These are phyloP conservation scores for Lordiphosa collinella DNA, from an alignment of 1,140 invertebrate genomes.

Conservation along the genomic window DNA sequence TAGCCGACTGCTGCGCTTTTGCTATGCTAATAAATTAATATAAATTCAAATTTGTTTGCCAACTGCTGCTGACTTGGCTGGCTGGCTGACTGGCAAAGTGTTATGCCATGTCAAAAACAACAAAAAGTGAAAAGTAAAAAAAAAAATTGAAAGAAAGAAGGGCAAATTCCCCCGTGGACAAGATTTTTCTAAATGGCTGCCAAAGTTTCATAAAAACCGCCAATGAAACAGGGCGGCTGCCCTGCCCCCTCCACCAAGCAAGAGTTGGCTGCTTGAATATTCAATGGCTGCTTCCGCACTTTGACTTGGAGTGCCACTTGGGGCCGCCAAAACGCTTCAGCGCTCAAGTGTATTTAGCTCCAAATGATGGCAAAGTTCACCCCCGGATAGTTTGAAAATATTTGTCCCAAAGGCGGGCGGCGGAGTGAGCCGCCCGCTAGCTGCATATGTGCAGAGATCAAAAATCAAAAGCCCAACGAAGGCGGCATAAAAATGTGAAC, in stretches of 20 bases:
- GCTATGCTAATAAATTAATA: conserved; percentile 78
- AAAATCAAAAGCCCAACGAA: conserved; percentile 32
- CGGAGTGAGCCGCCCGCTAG: background rate
- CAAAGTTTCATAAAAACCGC: conserved; percentile 69
- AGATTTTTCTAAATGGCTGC: conserved; percentile 64
- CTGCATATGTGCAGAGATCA: conserved; percentile 14
- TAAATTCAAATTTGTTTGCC: conserved; percentile 78
- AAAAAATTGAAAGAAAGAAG: conserved; percentile 39
- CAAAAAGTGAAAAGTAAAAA: conserved; percentile 17
- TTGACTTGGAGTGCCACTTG: conserved; percentile 50
- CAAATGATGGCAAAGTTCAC: background rate
- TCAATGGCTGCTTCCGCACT: conserved; percentile 66
- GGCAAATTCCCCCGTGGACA: conserved; percentile 35
- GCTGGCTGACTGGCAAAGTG: conserved; percentile 46
- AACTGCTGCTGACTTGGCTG: conserved; percentile 53
- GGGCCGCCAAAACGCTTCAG: conserved; percentile 44
- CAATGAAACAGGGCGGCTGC: conserved; percentile 51
- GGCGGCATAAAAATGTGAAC: conserved; percentile 49
- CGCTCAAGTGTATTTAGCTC: conserved; percentile 14
- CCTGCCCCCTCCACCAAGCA: conserved; percentile 5
- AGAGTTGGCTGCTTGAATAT: conserved; percentile 66
- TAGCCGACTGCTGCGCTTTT: conserved; percentile 54
- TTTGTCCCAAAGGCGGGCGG: background rate
- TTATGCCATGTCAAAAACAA: conserved; percentile 55
- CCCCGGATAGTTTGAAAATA: background rate